phyloP scores from a whole-genome alignment of 2,888 invertebrate genomes.

The Nasonia oneida region DNA sequence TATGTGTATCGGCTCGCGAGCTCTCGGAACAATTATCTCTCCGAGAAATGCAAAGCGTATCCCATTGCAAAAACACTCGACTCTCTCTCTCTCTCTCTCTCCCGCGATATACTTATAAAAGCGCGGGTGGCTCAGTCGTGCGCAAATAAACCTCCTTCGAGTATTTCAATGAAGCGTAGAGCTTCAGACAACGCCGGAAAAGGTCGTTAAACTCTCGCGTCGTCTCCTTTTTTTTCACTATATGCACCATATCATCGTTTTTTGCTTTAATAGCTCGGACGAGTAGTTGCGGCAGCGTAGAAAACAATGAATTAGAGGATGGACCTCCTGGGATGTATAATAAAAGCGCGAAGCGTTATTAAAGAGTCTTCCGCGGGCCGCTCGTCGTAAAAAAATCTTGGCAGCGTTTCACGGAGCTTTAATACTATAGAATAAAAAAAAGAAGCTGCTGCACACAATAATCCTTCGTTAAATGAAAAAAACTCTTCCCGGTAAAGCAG shows the following conservation, averaged over 20 bases:
- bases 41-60: slow-evolving; percentile 42
- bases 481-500: background rate
- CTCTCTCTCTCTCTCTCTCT: background rate
- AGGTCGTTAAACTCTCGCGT: slow-evolving; percentile 26
- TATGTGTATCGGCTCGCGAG: background rate
- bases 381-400: too few relatives aligned
- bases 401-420: too few relatives aligned
- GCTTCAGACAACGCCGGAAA: slow-evolving; percentile 17
- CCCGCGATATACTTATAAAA: slow-evolving; percentile 1
- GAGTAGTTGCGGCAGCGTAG: background rate
- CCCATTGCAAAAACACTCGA: slow-evolving; percentile 25
- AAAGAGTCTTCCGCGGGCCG: background rate
- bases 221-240: background rate
- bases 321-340: background rate
- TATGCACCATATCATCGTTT: background rate
- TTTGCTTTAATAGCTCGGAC: background rate
- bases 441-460: background rate
- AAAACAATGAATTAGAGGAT: slow-evolving; percentile 5
- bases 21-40: slow-evolving; percentile 39
- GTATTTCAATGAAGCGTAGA: slow-evolving; percentile 47
- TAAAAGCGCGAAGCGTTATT: background rate
- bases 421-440: too few relatives aligned
- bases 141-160: slow-evolving; percentile 56
- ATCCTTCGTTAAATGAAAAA: slow-evolving; percentile 18
- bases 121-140: slow-evolving; percentile 37